These are phyloP conservation scores for Myotis lucifugus DNA, from an alignment of 2,113 vertebrate genomes.

Conservation along the genomic window DNA sequence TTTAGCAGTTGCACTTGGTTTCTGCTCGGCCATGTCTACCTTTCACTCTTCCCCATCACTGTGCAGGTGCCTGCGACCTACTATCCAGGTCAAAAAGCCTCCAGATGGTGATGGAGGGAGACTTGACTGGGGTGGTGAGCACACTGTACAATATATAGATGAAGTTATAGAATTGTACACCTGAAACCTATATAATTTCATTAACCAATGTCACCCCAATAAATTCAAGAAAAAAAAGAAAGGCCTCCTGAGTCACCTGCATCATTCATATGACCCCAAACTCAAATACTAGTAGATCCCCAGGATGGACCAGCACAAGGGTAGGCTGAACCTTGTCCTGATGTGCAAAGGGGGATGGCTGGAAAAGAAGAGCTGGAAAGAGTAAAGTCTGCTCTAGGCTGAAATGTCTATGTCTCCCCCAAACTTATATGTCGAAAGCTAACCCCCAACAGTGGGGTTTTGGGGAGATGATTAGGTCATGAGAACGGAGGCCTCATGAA, in stretches of 20 bases:
- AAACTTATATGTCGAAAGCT: background rate
- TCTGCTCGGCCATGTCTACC: background rate
- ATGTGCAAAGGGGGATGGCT: background rate
- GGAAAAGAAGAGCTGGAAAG: background rate
- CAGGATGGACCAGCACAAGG: background rate
- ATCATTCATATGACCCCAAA: background rate
- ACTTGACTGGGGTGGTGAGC: background rate
- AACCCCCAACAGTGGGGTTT: background rate
- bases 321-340: background rate
- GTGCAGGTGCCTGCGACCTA: background rate
- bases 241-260: background rate
- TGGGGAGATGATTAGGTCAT: background rate
- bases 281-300: background rate
- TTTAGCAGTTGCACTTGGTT: no score
- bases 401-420: background rate
- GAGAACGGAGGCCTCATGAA: background rate
- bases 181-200: background rate
- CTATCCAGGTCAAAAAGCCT: background rate
- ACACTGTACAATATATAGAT: background rate
- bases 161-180: background rate
- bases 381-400: background rate
- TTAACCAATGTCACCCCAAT: background rate
- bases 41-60: background rate
- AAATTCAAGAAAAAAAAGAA: background rate
- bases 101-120: background rate